Evolutionary conservation across 2,113 vertebrate genomes (phyloP).

Genomic region (Leiothrix lutea): DNA sequence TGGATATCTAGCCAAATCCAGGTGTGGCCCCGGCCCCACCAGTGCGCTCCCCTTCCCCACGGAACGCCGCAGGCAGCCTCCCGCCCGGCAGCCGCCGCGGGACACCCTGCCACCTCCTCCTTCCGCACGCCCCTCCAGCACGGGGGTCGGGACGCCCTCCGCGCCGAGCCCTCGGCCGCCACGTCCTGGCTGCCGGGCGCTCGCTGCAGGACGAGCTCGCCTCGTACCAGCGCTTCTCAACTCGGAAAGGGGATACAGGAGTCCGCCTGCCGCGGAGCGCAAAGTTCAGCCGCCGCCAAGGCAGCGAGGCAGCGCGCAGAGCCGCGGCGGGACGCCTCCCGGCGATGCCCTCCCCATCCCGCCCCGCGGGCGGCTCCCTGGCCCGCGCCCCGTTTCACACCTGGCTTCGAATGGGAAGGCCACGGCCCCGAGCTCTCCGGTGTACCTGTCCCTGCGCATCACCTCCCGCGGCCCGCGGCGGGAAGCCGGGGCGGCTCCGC

Average conservation of each 20-base stretch:
- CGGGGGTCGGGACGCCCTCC: not conserved
- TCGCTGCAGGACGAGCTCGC: too few species aligned
- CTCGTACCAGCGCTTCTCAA: too few species aligned
- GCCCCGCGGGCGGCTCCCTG: not conserved
- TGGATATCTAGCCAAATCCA: not conserved
- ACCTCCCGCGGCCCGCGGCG: too few species aligned
- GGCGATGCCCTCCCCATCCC: not conserved
- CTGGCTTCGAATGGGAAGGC: too few species aligned
- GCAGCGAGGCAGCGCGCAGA: not conserved
- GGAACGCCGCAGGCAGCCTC: not conserved
- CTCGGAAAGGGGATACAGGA: too few species aligned
- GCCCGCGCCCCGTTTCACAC: not conserved
- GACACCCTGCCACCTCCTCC: not conserved
- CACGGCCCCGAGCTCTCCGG: too few species aligned
- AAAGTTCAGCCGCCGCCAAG: not conserved
- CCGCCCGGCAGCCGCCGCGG: not conserved
- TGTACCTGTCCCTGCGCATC: too few species aligned
- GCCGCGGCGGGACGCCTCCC: not conserved
- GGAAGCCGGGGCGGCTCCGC: too few species aligned
- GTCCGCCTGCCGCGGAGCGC: not conserved
- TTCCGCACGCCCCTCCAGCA: not conserved
- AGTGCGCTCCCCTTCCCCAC: rapidly evolving
- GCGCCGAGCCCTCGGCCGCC: not conserved
- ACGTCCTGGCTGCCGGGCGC: too few species aligned
- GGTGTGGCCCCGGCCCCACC: not conserved